Evolutionary conservation across 2,113 vertebrate genomes (phyloP), one percentile per base, ranked within the genome.

Genomic region (Nothobranchius kuhntae): DNA sequence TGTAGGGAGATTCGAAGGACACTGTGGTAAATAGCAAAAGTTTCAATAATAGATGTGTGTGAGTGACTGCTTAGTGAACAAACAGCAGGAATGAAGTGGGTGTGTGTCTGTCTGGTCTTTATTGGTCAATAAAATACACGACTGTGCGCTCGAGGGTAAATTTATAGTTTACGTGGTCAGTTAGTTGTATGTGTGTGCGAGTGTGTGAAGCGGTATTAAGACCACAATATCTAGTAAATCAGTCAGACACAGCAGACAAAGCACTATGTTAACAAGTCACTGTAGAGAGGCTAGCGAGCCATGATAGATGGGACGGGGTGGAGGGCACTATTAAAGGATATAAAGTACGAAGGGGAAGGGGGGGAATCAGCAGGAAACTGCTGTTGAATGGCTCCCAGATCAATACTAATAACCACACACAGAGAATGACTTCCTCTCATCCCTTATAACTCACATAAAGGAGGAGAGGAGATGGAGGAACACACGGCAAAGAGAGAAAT

Each of bases 361-460:
- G 63, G 63, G 73, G 13, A 86, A 87, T 87, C 87, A 87, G 77
- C 83, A 81, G 85, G 80, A 90, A 88, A 84, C 55, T 62, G 70
- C 85, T 78, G 82, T 70, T 82, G 81, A 88, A 83, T 57, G 61
- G 70, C 35, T 55, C 65, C 78, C 59, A 71, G 85, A 90, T 91
- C 90, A 85, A 91, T 91, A 86, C 87, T 88, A 89, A 91, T 91
- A 91, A 88, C 79, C 87, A 81, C 87, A 88, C 78, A 77, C 66
- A 57, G 74, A 83, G 80, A 86, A 87, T 80, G 81, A 86, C 86
- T 90, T 89, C 87, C 84, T 85, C 84, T 88, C 85, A 89, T 88
- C 72, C 50, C 65, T 74, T 82, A 87, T 91, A 87, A 87, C 78
- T 89, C 85, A 86, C 56, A 57, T 65, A 68, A 75, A 67, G 38